Percentiles rank a stretch among this genome's conserved stretches.
phyloP scores from a whole-genome alignment of 2,888 invertebrate species.

The Lepetodrilus schrolli region DNA sequence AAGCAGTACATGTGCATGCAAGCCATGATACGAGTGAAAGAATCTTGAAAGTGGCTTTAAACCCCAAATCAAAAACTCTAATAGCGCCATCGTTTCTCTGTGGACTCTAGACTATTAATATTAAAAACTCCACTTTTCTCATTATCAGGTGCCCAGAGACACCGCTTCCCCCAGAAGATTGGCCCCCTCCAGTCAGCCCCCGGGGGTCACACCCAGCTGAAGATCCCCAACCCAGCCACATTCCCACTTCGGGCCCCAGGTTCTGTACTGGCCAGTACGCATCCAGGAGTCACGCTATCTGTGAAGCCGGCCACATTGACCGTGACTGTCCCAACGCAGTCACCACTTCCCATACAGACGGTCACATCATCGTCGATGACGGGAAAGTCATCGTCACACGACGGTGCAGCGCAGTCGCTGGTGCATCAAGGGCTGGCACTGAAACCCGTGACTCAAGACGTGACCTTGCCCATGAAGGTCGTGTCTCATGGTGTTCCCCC shows the following conservation, averaged over 20 bases:
- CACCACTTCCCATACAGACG: slow-evolving; percentile 32
- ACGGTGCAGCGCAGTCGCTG: background rate
- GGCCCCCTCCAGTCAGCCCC: background rate
- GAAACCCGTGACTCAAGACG: background rate
- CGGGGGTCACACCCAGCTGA: slow-evolving; percentile 36
- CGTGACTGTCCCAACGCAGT: slow-evolving; percentile 33
- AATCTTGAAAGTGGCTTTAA: too few species aligned
- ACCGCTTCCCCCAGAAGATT: background rate
- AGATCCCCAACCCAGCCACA: slow-evolving; percentile 42
- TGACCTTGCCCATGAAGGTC: background rate
- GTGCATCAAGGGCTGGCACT: background rate
- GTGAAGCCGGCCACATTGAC: background rate
- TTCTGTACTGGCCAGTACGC: slow-evolving; percentile 3
- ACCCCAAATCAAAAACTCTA: too few species aligned
- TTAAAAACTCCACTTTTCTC: too few species aligned
- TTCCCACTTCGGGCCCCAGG: slow-evolving; percentile 35
- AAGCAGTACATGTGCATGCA: too few species aligned
- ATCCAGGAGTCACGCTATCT: background rate
- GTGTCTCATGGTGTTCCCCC: background rate
- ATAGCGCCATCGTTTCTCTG: too few species aligned
- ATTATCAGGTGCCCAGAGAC: background rate
- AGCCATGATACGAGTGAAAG: too few species aligned
- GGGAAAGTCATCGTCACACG: background rate
- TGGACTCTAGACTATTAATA: too few species aligned
- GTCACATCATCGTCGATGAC: background rate